Base-by-base conservation (phyloP, 2,113 vertebrate species). In the Pica pica region DNA sequence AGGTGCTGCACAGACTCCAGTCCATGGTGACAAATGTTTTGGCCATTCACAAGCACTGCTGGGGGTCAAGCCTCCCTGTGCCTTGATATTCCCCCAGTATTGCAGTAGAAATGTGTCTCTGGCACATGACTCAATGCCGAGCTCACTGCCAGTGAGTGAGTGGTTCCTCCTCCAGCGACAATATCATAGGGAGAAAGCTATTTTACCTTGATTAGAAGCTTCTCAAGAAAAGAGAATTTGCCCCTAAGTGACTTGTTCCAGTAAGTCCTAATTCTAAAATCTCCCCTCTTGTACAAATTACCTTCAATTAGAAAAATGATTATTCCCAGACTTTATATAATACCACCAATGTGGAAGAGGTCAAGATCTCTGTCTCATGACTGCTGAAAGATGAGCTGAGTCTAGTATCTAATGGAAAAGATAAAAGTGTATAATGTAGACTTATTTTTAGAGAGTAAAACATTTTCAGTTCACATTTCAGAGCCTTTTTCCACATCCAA, bases 371-470 rank as follows among this genome's bases (percentile, higher is more conserved):
- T 75, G 64, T 68, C 82, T 78, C 73, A 86, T 64, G 88, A 86
- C 68, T 86, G 47, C 60, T 75, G 82, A 90, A 96, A 89, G 76
- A 86, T 47, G 68, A 91, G 69, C 76, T 44, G 27, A 78, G 44
- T 50, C 44, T 42, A 67, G n/a, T 86, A 41, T 64, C 79, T 81
- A 94, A 74, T 18, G 41, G 85, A 86, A 96, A 85, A 94, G 44
- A 96, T 67, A 77, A 83, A 91, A 93, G 68, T 56, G 41, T 88
- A 81, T 30, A 3, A 4, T 53, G 47, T 78, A 42, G 93, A 75
- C 92, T 95, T 97, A 90, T 88, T 92, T 96, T 94, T 68, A 90
- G 74, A 90, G 84, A 74, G 35, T 44, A 74, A 86, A 95, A 95
- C 52, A 3, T 86, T 93, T 86, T 85, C 46, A 24, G 56, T 86